Percentiles rank a stretch among this genome's conserved stretches.
phyloP scores from a whole-genome alignment of 1,140 invertebrate genomes.

The Leptinotarsa texana region DNA sequence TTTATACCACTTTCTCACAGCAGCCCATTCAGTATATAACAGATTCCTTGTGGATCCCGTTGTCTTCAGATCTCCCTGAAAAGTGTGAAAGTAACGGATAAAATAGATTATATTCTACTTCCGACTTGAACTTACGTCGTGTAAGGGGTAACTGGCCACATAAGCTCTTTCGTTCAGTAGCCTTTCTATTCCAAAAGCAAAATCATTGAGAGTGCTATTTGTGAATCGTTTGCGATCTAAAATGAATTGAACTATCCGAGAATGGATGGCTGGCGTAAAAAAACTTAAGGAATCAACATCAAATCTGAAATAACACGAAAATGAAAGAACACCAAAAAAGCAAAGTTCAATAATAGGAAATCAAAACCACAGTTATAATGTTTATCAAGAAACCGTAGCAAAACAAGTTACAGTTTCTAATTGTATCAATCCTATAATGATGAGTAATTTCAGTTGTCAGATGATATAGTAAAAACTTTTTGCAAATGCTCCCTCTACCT shows the following conservation, averaged over 20 bases:
- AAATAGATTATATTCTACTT: not conserved
- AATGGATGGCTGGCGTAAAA: conserved; percentile 83
- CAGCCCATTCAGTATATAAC: conserved; percentile 85
- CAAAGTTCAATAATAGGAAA: not conserved
- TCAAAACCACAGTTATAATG: not conserved
- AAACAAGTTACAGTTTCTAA: no score
- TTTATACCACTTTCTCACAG: conserved; percentile 77
- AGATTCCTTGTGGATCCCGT: conserved; percentile 74
- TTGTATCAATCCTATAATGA: no score
- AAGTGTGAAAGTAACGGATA: conserved; percentile 29
- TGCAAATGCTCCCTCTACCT: no score
- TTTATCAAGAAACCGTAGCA: no score
- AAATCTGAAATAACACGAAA: conserved; percentile 67
- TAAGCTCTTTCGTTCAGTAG: conserved; percentile 79
- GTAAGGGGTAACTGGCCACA: conserved; percentile 84
- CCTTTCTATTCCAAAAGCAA: conserved; percentile 83
- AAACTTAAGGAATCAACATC: conserved; percentile 79
- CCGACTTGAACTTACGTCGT: conserved; percentile 73
- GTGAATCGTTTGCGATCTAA: conserved; percentile 84
- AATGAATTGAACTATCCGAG: conserved; percentile 90
- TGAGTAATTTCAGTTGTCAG: no score
- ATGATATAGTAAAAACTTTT: no score
- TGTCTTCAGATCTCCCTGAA: conserved; percentile 71
- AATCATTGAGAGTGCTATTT: conserved; percentile 65
- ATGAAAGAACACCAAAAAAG: conserved; percentile 23